Conservation (phyloP, 2,888 invertebrate genomes). For the Liodrosophila aerea region DNA sequence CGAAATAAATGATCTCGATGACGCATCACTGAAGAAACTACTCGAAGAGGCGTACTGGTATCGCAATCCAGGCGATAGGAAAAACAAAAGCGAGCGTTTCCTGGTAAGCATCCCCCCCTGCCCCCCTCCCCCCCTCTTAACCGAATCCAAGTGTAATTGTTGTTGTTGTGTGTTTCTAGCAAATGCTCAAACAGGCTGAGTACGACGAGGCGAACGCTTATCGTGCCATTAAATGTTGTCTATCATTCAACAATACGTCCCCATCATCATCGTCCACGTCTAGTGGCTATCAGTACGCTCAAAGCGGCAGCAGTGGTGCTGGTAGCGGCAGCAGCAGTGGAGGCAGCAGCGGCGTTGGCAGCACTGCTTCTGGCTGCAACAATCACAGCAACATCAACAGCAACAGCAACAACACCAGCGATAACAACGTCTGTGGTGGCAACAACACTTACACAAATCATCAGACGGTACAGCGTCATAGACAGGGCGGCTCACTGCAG, state of each 20-base stretch:
- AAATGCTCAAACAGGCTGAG: conserved; percentile 89
- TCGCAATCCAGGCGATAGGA: conserved; percentile 92
- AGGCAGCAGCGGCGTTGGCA: no score
- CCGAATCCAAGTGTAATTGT: background rate
- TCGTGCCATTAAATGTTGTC: conserved; percentile 79
- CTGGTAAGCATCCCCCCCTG: no score
- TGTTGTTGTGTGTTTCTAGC: conserved; percentile 82
- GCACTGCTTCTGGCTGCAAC: no score
- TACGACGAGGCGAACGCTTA: conserved; percentile 85
- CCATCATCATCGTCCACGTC: conserved; percentile 66
- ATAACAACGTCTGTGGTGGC: conserved; percentile 28
- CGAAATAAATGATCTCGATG: conserved; percentile 86
- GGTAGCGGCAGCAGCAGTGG: conserved; percentile 46
- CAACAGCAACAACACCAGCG: conserved; percentile 25
- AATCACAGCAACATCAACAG: conserved; percentile 15
- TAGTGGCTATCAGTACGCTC: conserved; percentile 65
- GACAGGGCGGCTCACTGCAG: conserved; percentile 85
- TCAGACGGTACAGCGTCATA: conserved; percentile 76
- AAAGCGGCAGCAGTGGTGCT: conserved; percentile 32
- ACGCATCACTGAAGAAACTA: conserved; percentile 89
- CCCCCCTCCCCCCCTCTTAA: no score
- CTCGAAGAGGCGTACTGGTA: conserved; percentile 93
- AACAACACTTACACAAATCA: conserved; percentile 61
- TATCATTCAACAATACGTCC: conserved; percentile 71
- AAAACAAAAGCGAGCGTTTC: conserved; percentile 92